phyloP scores from a whole-genome alignment of 2,888 invertebrate genomes.

The Lasioglossum villosulum region DNA sequence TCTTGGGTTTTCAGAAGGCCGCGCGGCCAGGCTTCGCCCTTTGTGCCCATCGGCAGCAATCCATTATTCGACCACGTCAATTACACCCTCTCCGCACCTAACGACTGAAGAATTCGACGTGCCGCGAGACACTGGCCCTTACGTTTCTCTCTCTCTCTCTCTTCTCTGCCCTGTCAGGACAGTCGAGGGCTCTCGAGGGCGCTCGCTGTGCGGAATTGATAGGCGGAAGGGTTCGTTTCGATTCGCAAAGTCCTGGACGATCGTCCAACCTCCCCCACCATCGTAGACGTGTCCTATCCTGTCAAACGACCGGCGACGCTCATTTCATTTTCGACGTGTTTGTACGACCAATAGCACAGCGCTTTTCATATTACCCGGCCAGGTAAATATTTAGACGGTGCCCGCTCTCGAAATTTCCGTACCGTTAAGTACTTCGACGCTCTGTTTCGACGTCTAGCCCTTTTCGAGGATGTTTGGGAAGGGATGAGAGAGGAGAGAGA shows the following conservation, averaged over 20 bases:
- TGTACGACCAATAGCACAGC: constrained; percentile 17
- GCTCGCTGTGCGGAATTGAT: constrained; percentile 53
- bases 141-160: constrained; percentile 23
- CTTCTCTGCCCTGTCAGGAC: constrained; percentile 26
- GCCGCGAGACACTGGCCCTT: constrained; percentile 57
- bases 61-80: constrained; percentile 73
- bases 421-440: constrained; percentile 50
- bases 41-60: constrained; percentile 69
- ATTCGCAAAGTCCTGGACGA: constrained; percentile 28
- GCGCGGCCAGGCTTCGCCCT: constrained; percentile 56
- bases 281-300: neutral
- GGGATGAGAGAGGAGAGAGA: neutral
- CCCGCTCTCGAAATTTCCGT: constrained; percentile 19
- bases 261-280: neutral
- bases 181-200: constrained; percentile 52
- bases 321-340: constrained; percentile 46
- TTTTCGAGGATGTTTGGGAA: neutral
- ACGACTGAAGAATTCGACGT: constrained; percentile 71
- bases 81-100: constrained; percentile 69
- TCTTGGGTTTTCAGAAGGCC: constrained; percentile 47
- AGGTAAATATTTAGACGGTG: constrained; percentile 58
- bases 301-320: constrained; percentile 19
- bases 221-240: constrained; percentile 52
- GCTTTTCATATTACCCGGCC: constrained; percentile 38
- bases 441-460: neutral